These are phyloP conservation scores for Acrobasis consociella DNA, from an alignment of 2,888 invertebrate species.

Conservation along the genomic window DNA sequence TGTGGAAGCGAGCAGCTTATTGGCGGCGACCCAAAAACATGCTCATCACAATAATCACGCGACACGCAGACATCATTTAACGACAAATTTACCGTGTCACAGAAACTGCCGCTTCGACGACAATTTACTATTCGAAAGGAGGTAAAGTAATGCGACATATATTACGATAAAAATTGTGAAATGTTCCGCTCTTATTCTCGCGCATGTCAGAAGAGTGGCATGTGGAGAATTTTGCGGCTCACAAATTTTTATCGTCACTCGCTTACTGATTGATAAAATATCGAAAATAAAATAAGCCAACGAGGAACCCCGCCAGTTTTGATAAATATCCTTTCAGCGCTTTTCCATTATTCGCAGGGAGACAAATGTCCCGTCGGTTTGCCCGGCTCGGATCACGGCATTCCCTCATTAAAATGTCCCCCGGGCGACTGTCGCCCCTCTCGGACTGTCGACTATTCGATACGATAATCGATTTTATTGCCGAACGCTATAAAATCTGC, in stretches of 20 bases:
- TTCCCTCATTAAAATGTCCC: slow-evolving; percentile 73
- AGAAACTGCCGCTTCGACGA: slow-evolving; percentile 42
- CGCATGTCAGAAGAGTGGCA: slow-evolving; percentile 22
- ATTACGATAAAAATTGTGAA: slow-evolving; percentile 33
- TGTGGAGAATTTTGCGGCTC: slow-evolving; percentile 31
- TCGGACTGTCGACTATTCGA: slow-evolving; percentile 44
- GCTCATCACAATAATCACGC: slow-evolving; percentile 65
- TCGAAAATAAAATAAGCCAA: slow-evolving; percentile 54
- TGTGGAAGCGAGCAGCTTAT: slow-evolving; percentile 52
- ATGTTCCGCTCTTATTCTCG: slow-evolving; percentile 35
- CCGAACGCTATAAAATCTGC: slow-evolving; percentile 64
- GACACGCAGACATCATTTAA: slow-evolving; percentile 64
- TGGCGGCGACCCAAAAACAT: slow-evolving; percentile 63
- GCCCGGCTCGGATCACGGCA: slow-evolving; percentile 58
- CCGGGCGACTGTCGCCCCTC: slow-evolving; percentile 54
- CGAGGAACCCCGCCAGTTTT: slow-evolving; percentile 54
- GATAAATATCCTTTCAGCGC: slow-evolving; percentile 72
- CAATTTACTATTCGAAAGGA: slow-evolving; percentile 45
- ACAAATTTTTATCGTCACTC: slow-evolving; percentile 39
- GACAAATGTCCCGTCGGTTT: slow-evolving; percentile 66
- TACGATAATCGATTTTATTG: slow-evolving; percentile 74
- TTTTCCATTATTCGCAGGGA: slow-evolving; percentile 67
- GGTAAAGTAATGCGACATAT: slow-evolving; percentile 38
- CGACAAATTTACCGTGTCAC: slow-evolving; percentile 61
- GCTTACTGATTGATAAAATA: slow-evolving; percentile 50